Conservation (phyloP, 2,113 vertebrate genomes). For the Tretioscincus oriximinensis region DNA sequence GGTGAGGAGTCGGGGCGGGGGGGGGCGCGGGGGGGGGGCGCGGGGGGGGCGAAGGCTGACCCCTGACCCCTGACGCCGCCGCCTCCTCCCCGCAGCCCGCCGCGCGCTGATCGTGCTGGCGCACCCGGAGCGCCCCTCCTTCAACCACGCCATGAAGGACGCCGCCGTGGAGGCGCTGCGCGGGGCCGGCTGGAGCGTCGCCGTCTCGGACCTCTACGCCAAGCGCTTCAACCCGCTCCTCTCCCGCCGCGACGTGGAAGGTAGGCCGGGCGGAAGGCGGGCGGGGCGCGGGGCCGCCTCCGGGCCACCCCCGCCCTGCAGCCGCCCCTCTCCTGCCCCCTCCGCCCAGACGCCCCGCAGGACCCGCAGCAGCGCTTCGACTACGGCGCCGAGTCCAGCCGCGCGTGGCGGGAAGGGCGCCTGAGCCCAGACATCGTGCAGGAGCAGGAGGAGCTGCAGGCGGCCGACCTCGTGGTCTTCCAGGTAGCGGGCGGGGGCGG, state of each 20-base stretch:
- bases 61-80: too few species aligned
- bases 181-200: conserved; percentile 68
- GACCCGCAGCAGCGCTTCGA: conserved; percentile 67
- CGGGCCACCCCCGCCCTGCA: too few species aligned
- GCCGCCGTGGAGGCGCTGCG: conserved; percentile 66
- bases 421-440: conserved; percentile 72
- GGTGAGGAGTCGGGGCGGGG: too few species aligned
- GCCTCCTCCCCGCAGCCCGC: conserved; percentile 34
- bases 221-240: conserved; percentile 76
- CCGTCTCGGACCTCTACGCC: conserved; percentile 80
- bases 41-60: too few species aligned
- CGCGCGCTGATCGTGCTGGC: conserved; percentile 76
- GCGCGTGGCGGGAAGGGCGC: conserved; percentile 73
- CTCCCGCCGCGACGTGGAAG: conserved; percentile 73
- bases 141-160: conserved; percentile 79
- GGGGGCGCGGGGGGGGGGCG: too few species aligned
- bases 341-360: conserved; percentile 63
- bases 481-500: conserved; percentile 66
- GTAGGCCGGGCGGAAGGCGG: conserved; percentile 41
- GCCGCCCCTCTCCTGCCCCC: background rate
- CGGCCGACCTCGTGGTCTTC: conserved; percentile 80
- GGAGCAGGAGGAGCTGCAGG: conserved; percentile 75
- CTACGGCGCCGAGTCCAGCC: conserved; percentile 64
- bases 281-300: too few species aligned
- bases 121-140: conserved; percentile 75